phyloP scores from a whole-genome alignment of 2,888 invertebrate species.

The Smittia aterrima region DNA sequence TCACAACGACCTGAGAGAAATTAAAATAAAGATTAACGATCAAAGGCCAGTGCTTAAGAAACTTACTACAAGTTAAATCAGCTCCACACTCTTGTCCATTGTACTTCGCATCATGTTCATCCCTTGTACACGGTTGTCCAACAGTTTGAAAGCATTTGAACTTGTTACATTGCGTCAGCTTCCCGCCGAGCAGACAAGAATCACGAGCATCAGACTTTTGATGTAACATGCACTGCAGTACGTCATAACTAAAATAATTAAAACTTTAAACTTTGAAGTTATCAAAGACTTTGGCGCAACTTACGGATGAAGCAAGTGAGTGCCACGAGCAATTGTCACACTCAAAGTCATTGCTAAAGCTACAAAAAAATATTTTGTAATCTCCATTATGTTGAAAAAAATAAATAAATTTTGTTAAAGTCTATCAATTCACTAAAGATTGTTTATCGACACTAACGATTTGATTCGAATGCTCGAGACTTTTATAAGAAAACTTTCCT shows the following conservation, averaged over 20 bases:
- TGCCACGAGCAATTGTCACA: neutral
- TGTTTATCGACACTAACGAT: neutral
- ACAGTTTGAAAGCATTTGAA: slow-evolving; percentile 11
- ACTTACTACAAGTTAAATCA: slow-evolving; percentile 1
- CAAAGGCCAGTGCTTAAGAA: too few species aligned
- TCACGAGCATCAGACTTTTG: neutral
- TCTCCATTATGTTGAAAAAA: neutral
- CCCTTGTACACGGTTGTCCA: slow-evolving; percentile 13
- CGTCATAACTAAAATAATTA: slow-evolving; percentile 1
- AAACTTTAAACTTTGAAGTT: neutral
- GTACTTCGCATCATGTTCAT: neutral
- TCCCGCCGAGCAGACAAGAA: slow-evolving; percentile 21
- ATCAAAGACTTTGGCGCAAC: neutral
- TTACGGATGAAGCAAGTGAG: slow-evolving; percentile 3
- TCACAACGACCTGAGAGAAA: neutral
- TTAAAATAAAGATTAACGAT: too few species aligned
- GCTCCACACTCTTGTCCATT: slow-evolving; percentile 16
- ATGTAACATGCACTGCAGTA: slow-evolving; percentile 19
- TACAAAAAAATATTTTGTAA: neutral
- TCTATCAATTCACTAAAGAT: neutral
- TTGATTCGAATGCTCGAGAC: neutral
- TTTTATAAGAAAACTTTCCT: neutral
- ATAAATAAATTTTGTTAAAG: neutral
- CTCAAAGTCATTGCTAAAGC: slow-evolving; percentile 21
- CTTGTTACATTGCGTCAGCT: neutral